Percentiles rank a stretch among this genome's conserved stretches.
These are phyloP conservation scores for Odontomachus brunneus DNA, from an alignment of 1,140 invertebrate species.

Conservation along the genomic window DNA sequence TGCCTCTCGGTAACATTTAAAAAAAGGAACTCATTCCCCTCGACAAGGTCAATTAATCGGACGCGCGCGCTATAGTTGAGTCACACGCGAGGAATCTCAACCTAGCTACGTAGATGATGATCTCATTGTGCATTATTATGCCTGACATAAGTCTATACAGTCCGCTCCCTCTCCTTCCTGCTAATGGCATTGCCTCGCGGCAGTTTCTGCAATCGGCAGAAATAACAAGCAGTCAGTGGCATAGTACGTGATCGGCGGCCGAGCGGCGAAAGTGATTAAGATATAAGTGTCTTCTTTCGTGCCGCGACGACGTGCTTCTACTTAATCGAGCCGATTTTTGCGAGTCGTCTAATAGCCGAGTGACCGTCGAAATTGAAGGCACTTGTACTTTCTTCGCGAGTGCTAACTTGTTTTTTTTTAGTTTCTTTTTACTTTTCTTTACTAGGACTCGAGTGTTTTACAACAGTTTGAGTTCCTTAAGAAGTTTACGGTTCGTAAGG, in stretches of 20 bases:
- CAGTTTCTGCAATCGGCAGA: conserved; percentile 77
- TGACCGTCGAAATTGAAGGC: background rate
- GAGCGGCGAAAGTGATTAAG: conserved; percentile 65
- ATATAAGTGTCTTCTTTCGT: background rate
- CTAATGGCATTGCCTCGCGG: conserved; percentile 70
- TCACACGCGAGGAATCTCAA: conserved; percentile 82
- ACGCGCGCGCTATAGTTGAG: conserved; percentile 76
- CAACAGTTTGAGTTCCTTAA: too few relatives aligned
- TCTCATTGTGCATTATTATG: conserved; percentile 83
- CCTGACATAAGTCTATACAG: conserved; percentile 79
- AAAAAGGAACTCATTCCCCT: conserved; percentile 64
- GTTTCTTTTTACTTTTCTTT: background rate
- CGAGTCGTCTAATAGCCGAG: background rate
- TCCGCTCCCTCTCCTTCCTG: conserved; percentile 66
- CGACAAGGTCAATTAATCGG: conserved; percentile 77
- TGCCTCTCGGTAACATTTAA: conserved; percentile 39
- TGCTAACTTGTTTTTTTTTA: too few relatives aligned
- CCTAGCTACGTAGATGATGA: conserved; percentile 82
- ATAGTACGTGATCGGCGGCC: conserved; percentile 50
- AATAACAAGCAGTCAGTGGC: conserved; percentile 72
- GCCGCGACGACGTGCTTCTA: background rate
- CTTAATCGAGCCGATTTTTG: background rate
- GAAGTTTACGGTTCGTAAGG: too few relatives aligned
- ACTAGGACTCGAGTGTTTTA: too few relatives aligned
- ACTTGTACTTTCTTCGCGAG: background rate